phyloP scores from a whole-genome alignment of 2,113 vertebrate genomes.

The Motacilla tschutschensis region DNA sequence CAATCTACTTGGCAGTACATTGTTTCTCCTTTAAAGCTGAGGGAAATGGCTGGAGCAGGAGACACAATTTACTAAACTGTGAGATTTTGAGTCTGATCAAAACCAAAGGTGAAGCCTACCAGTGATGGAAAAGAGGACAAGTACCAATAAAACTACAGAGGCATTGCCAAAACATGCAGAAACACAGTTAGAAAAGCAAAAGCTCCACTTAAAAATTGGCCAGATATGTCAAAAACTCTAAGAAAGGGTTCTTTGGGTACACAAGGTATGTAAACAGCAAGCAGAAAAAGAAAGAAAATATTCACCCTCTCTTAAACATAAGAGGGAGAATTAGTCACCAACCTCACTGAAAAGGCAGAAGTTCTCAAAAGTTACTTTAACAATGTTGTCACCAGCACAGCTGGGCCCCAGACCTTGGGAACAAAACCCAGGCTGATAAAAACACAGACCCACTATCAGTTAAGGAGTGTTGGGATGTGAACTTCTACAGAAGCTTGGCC shows the following conservation, averaged over 20 bases:
- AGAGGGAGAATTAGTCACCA: not conserved
- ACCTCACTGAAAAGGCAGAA: not conserved
- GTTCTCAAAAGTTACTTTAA: not conserved
- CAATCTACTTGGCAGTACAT: not conserved
- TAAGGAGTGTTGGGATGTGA: not conserved
- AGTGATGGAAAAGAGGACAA: not conserved
- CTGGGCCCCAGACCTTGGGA: fast-evolving
- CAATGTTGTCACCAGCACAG: not conserved
- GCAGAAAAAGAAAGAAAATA: not conserved
- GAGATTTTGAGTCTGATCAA: not conserved
- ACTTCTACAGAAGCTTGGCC: not conserved
- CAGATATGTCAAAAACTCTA: not conserved
- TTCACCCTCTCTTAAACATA: not conserved
- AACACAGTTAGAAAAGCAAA: not conserved
- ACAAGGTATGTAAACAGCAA: not conserved
- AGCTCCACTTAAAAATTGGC: not conserved
- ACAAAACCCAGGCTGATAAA: not conserved
- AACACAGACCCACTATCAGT: not conserved
- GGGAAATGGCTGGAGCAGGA: not conserved
- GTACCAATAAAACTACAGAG: not conserved
- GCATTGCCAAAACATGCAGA: not conserved
- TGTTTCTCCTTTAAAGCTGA: not conserved
- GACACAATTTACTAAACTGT: not conserved
- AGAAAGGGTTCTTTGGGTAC: not conserved
- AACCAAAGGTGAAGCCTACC: not conserved